Evolutionary conservation across 1,140 invertebrate genomes (phyloP).

Genomic region (Drosophila mauritiana): DNA sequence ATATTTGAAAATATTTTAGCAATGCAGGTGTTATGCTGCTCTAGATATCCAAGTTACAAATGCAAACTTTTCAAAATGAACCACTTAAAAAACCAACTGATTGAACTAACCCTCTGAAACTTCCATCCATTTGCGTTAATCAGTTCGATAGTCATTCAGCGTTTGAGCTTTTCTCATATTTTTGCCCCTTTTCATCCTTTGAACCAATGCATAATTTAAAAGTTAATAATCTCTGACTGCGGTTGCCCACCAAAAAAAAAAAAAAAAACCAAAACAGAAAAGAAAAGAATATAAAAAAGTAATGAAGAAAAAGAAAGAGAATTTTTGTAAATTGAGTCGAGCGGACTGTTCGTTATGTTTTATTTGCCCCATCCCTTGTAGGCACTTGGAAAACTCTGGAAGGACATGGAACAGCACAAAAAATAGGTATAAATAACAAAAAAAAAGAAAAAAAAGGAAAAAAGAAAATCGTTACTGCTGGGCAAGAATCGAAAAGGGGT

Average conservation of each 20-base stretch:
- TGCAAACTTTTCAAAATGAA: neutral
- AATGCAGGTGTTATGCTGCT: too few species aligned
- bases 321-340: slow-evolving; percentile 71
- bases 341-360: slow-evolving; percentile 42
- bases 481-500: slow-evolving; percentile 9
- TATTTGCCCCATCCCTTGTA: slow-evolving; percentile 2
- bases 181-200: slow-evolving; percentile 1
- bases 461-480: slow-evolving; percentile 23
- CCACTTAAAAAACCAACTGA: neutral
- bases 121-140: slow-evolving; percentile 30
- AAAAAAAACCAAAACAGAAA: slow-evolving; percentile 1
- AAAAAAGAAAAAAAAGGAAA: neutral
- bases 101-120: slow-evolving; percentile 5
- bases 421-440: slow-evolving; percentile 11
- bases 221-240: slow-evolving; percentile 66
- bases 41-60: too few species aligned
- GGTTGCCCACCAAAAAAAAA: slow-evolving; percentile 10
- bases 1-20: neutral
- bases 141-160: slow-evolving; percentile 3
- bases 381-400: slow-evolving; percentile 53
- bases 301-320: slow-evolving; percentile 17
- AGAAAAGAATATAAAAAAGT: slow-evolving; percentile 9
- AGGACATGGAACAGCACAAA: neutral
- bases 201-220: slow-evolving; percentile 64
- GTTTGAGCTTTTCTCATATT: slow-evolving; percentile 2